Base-by-base conservation (phyloP, 2,797 vertebrate genomes). In the Clarias fuscus region DNA sequence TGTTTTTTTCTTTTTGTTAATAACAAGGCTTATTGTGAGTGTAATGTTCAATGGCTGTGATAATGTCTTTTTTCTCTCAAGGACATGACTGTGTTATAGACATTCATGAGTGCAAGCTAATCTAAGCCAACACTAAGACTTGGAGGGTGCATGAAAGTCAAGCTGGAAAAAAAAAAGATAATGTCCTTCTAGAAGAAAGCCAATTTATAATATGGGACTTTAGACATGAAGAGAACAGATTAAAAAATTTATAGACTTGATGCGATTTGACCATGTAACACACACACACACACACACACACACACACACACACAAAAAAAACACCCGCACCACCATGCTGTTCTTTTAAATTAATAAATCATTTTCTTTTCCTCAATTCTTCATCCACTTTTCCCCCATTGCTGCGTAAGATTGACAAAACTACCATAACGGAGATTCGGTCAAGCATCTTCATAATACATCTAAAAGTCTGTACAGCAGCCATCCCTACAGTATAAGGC, bases 1-100 rank as follows among this genome's bases (percentile, higher is more conserved):
- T 89, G 88, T 90, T 90, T 85, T 71, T 64, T 88, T 90, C 89
- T 85, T 71, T 71, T 64, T 88, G 90, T 89, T 88, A 90, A 80
- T 65, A 48, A 91, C 89, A 61, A 83, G 78, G 87, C 88, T 84
- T 86, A 82, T 91, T 89, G 43, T 30, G 30, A 68, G 7, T 79
- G 86, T 90, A 90, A 83, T 59, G 89, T 75, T 91, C 82, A 89
- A 1, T 4, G 18, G 48, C 58, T 27, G 76, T 27, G 71, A 73
- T 84, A 33, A 68, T 65, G 61, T 82, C 64, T 84, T 88, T 72
- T 30, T 59, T n/a, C 8, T 48, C 30, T 61, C 53, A 84, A 85
- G 79, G 84, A 86, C 84, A 84, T 22, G 58, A 18, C 15, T 65
- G 67, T 68, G 43, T 68, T 72, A 70, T n/a, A 82, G 78, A 7